These are phyloP conservation scores for Sesia bembeciformis DNA, from an alignment of 2,888 invertebrate genomes.

Conservation along the genomic window DNA sequence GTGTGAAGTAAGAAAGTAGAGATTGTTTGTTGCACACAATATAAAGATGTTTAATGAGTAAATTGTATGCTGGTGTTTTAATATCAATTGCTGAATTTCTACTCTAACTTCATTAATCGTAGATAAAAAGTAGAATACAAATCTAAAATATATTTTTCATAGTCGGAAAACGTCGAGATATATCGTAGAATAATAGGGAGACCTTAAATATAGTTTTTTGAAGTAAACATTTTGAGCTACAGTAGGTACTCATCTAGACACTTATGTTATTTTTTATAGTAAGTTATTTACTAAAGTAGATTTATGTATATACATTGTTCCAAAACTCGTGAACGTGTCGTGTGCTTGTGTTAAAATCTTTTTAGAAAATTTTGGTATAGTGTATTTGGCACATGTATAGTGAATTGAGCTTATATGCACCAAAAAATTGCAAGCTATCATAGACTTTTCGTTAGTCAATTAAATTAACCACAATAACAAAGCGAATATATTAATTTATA, in stretches of 20 bases:
- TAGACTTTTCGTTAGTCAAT: constrained; percentile 22
- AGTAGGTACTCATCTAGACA: constrained; percentile 46
- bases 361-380: constrained; percentile 15
- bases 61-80: no score
- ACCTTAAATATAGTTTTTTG: constrained; percentile 33
- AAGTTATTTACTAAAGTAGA: constrained; percentile 4
- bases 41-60: no score
- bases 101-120: no score
- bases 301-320: constrained; percentile 64
- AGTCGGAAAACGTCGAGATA: constrained; percentile 2
- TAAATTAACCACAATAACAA: neutral
- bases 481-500: neutral
- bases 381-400: constrained; percentile 47
- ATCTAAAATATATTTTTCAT: constrained; percentile 1
- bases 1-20: no score
- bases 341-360: constrained; percentile 25
- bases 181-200: constrained; percentile 30
- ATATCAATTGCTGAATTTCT: no score
- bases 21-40: no score
- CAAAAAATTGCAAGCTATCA: constrained; percentile 27
- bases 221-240: constrained; percentile 57
- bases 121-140: no score
- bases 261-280: constrained; percentile 29
- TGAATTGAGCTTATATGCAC: constrained; percentile 47
- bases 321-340: constrained; percentile 45